phyloP scores from a whole-genome alignment of 2,797 vertebrate species.

The Phrynocephalus forsythii region DNA sequence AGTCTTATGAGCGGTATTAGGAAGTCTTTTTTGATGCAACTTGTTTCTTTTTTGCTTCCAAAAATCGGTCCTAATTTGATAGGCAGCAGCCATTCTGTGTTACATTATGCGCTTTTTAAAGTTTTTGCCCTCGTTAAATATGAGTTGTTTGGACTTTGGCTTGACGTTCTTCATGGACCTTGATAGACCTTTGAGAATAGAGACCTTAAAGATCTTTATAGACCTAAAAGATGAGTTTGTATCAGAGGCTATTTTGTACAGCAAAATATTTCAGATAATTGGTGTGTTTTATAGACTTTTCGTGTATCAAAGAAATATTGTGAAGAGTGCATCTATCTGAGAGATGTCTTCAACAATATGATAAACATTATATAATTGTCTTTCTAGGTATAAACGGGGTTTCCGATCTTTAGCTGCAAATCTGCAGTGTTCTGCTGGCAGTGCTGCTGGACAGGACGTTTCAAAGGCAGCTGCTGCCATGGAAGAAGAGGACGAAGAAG shows the following conservation, averaged over 20 bases:
- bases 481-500: slow-evolving; percentile 81
- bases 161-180: too few relatives aligned
- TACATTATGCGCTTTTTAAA: slow-evolving; percentile 47
- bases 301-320: not conserved
- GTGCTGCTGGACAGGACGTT: slow-evolving; percentile 48
- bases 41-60: too few relatives aligned
- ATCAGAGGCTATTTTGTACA: not conserved
- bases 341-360: not conserved
- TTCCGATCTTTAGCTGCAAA: slow-evolving; percentile 89
- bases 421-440: slow-evolving; percentile 76
- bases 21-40: too few relatives aligned
- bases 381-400: slow-evolving; percentile 91
- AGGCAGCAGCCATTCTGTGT: too few relatives aligned
- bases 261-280: not conserved
- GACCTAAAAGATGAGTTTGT: not conserved
- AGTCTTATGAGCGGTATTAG: too few relatives aligned
- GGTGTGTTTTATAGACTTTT: not conserved
- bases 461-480: slow-evolving; percentile 54
- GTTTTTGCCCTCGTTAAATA: not conserved
- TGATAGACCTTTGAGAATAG: too few relatives aligned
- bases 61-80: too few relatives aligned
- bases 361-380: slow-evolving; percentile 19
- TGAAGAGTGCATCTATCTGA: not conserved
- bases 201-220: too few relatives aligned
- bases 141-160: too few relatives aligned